These are phyloP conservation scores for Mallotus villosus DNA, from an alignment of 2,797 vertebrate genomes.

Conservation along the genomic window DNA sequence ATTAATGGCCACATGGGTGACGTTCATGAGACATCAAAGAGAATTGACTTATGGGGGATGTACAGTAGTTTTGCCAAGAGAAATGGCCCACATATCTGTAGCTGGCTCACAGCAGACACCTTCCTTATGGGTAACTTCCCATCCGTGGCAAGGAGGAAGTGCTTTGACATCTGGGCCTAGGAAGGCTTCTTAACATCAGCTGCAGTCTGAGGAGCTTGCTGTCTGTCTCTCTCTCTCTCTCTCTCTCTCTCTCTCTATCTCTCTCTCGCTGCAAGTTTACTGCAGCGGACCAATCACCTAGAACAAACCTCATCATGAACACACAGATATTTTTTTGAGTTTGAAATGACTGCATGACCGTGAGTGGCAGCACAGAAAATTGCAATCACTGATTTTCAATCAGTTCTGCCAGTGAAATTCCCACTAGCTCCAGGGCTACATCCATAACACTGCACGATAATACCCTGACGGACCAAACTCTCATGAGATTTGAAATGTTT, in stretches of 20 bases:
- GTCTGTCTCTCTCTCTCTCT: not conserved
- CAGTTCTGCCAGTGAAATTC: constrained; percentile 6
- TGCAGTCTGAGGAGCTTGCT: not conserved
- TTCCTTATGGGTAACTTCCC: not conserved
- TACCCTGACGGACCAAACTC: constrained; percentile 30
- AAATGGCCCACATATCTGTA: not conserved
- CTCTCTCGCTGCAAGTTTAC: not conserved
- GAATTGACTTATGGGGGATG: constrained; percentile 27
- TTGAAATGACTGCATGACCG: constrained; percentile 5
- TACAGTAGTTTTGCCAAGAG: constrained; percentile 8
- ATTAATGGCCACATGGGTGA: constrained; percentile 26
- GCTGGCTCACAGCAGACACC: not conserved
- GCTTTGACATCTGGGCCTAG: not conserved
- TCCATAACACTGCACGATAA: constrained; percentile 36
- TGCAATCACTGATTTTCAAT: constrained; percentile 14
- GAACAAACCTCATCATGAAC: not conserved
- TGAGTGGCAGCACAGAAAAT: constrained; percentile 18
- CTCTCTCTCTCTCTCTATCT: no score
- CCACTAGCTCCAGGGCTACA: constrained; percentile 29
- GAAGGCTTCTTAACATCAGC: not conserved
- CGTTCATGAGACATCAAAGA: constrained; percentile 20
- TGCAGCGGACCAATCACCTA: not conserved
- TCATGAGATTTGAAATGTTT: constrained; percentile 10
- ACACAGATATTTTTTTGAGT: not conserved
- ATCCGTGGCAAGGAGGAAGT: not conserved